Conservation (phyloP, 2,113 vertebrate species). For the Forbesichthys agassizii region DNA sequence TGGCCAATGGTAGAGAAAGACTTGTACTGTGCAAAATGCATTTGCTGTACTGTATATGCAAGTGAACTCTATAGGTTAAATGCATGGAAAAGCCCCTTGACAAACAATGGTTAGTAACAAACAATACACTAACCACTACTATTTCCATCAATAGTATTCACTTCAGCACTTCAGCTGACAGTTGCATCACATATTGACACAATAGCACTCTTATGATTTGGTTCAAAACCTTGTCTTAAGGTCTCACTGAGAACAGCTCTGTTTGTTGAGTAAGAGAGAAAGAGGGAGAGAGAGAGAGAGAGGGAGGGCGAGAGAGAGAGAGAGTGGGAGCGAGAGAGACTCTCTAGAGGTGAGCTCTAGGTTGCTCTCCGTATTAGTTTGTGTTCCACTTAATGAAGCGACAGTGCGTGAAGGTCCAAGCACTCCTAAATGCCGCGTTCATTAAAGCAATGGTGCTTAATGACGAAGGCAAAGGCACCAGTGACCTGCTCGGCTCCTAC, state of each 20-base stretch:
- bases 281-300: background rate
- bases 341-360: conserved; percentile 75
- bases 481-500: conserved; percentile 68
- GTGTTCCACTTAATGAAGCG: conserved; percentile 79
- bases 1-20: no score
- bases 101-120: background rate
- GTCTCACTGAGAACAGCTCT: conserved; percentile 14
- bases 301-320: background rate
- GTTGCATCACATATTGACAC: background rate
- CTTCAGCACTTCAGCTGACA: background rate
- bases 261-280: background rate
- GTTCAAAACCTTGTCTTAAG: conserved; percentile 20
- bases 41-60: no score
- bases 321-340: background rate
- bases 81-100: no score
- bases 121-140: background rate
- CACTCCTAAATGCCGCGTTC: conserved; percentile 75
- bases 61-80: no score
- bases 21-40: no score
- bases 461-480: conserved; percentile 74
- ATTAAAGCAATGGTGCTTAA: conserved; percentile 80
- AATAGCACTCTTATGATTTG: conserved; percentile 7
- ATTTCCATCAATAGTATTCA: background rate
- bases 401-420: conserved; percentile 80
- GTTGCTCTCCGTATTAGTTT: conserved; percentile 78